These are phyloP conservation scores for Oikopleura albicans DNA, from an alignment of 23 tunicate genomes.

Conservation along the genomic window DNA sequence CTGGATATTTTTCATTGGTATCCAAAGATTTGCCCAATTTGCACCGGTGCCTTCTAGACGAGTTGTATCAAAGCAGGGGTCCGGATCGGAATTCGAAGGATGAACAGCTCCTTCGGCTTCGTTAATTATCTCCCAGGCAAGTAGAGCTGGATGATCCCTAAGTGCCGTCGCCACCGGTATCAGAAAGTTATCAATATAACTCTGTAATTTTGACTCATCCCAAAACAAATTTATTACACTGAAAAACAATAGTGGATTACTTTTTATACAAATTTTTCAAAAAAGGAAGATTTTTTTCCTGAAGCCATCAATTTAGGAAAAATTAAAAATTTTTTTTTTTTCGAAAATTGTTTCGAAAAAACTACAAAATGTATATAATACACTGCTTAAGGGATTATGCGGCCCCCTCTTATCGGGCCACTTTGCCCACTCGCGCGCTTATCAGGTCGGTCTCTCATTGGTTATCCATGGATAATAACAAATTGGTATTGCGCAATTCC, in stretches of 20 bases:
- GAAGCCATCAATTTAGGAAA: too few species aligned
- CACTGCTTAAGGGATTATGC: too few species aligned
- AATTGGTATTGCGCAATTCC: too few species aligned
- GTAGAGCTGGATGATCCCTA: not conserved
- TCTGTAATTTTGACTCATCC: not conserved
- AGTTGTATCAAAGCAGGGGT: not conserved
- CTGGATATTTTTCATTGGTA: not conserved
- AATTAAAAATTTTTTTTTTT: too few species aligned
- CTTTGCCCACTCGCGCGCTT: too few species aligned
- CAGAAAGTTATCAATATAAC: constrained; percentile 1
- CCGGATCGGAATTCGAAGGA: not conserved
- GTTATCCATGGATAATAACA: too few species aligned
- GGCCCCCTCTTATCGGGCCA: too few species aligned
- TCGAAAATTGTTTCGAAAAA: too few species aligned
- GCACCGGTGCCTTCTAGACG: not conserved
- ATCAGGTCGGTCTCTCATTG: too few species aligned
- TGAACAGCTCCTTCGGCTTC: not conserved
- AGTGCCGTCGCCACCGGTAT: not conserved
- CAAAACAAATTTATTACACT: not conserved
- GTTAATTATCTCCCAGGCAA: not conserved
- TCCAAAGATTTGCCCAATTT: not conserved
- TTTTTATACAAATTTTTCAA: not conserved
- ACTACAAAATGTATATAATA: too few species aligned
- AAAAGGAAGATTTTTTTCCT: too few species aligned
- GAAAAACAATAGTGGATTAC: not conserved